These are phyloP conservation scores for Corythornis cristatus DNA, from an alignment of 2,113 vertebrate genomes.

Conservation along the genomic window DNA sequence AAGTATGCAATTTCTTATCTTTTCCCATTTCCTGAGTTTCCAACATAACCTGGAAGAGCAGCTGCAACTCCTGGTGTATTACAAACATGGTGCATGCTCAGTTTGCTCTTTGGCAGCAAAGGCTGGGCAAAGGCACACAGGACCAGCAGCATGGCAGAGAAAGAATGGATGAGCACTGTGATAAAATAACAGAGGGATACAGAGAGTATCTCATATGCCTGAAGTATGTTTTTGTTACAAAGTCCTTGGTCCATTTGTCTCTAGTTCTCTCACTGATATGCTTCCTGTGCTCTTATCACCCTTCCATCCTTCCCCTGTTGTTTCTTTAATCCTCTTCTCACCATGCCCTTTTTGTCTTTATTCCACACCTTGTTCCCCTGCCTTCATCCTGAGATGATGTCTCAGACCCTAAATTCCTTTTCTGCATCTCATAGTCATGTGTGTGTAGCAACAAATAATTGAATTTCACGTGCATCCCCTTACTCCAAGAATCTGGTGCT, in stretches of 20 bases:
- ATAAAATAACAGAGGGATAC: neutral
- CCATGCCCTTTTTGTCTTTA: neutral
- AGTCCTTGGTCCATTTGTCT: neutral
- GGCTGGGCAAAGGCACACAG: neutral
- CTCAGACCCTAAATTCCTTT: neutral
- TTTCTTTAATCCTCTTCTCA: neutral
- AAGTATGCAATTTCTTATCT: too few species aligned
- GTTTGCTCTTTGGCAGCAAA: neutral
- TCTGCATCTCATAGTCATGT: neutral
- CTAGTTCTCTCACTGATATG: neutral
- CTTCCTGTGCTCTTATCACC: neutral
- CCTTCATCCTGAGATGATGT: neutral
- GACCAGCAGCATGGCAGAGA: neutral
- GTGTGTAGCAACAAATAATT: constrained; percentile 14
- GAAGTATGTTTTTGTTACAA: neutral
- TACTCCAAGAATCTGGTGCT: constrained; percentile 70
- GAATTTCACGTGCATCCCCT: constrained; percentile 40
- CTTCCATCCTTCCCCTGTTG: neutral
- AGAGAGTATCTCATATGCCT: neutral
- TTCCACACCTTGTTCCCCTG: neutral
- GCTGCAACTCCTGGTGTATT: neutral
- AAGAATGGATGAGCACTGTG: neutral
- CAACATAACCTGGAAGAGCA: neutral
- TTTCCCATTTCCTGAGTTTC: neutral
- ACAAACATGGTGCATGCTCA: rapidly evolving